A percentile compares a stretch with the other conserved stretches of the same genome.
These are phyloP conservation scores for Antheraea pernyi DNA, from an alignment of 1,140 invertebrate genomes.

Conservation along the genomic window DNA sequence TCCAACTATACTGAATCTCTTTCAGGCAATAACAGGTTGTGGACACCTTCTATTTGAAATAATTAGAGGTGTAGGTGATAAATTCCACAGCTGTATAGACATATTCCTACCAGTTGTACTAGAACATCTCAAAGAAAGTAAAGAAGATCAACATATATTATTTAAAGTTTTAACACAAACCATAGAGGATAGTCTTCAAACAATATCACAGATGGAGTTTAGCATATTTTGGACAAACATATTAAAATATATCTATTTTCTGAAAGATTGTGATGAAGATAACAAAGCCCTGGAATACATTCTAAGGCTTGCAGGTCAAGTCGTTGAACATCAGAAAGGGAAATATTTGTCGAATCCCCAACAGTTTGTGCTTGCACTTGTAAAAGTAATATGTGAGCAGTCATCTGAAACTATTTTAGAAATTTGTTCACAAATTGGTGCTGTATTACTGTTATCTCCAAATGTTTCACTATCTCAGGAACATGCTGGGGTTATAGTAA, in stretches of 20 bases:
- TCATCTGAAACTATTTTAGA: constrained; percentile 74
- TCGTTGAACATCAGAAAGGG: constrained; percentile 83
- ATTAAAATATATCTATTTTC: constrained; percentile 51
- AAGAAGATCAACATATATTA: constrained; percentile 79
- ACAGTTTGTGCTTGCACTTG: constrained; percentile 74
- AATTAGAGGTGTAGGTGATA: constrained; percentile 87
- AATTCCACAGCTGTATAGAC: constrained; percentile 90
- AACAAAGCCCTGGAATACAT: constrained; percentile 67
- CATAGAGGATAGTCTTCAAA: constrained; percentile 79
- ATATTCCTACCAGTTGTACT: constrained; percentile 83
- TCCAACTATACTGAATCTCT: constrained; percentile 14
- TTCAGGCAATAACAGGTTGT: constrained; percentile 85
- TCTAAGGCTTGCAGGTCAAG: constrained; percentile 80
- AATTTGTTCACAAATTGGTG: constrained; percentile 79
- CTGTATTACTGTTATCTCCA: constrained; percentile 81
- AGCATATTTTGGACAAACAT: constrained; percentile 81
- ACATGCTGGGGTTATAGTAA: constrained; percentile 82
- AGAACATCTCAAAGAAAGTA: constrained; percentile 78
- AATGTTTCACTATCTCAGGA: constrained; percentile 84
- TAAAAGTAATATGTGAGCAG: constrained; percentile 79
- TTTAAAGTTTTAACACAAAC: constrained; percentile 83
- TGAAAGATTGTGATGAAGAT: constrained; percentile 50
- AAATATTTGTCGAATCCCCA: constrained; percentile 81
- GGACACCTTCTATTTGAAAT: constrained; percentile 93
- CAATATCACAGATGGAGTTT: constrained; percentile 81